Conservation (phyloP, 1,140 invertebrate species). For the Diplogasteroides magnus region DNA sequence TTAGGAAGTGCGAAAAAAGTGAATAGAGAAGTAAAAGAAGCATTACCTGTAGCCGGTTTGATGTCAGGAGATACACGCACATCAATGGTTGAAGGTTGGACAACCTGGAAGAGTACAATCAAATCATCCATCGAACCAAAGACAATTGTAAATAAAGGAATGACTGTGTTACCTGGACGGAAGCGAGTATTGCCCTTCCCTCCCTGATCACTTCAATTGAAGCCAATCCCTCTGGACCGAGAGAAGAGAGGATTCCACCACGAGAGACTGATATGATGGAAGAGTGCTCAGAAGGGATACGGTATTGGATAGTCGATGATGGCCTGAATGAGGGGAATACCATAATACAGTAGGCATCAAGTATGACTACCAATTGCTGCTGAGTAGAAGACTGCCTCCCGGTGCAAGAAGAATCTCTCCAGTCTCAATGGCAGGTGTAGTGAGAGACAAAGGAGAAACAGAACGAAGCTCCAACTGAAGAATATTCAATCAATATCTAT, state of each 20-base stretch:
- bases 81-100: not conserved
- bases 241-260: conserved; percentile 8
- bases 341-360: not conserved
- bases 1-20: too few relatives aligned
- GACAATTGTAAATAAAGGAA: too few relatives aligned
- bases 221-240: conserved; percentile 8
- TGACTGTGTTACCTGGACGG: conserved; percentile 15
- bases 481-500: too few relatives aligned
- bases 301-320: not conserved
- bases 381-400: conserved; percentile 6
- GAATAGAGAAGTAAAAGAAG: too few relatives aligned
- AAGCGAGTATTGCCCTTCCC: conserved; percentile 9
- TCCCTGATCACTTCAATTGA: conserved; percentile 2
- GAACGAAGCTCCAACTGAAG: not conserved
- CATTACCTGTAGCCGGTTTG: not conserved
- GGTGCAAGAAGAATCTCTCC: conserved; percentile 11
- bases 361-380: conserved; percentile 6
- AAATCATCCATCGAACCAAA: not conserved
- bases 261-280: conserved; percentile 1
- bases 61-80: not conserved
- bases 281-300: conserved; percentile 3
- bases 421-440: conserved; percentile 8
- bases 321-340: not conserved
- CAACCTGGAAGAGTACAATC: not conserved
- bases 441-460: conserved; percentile 8